These are phyloP conservation scores for Athalia cordata DNA, from an alignment of 2,888 invertebrate genomes.

Conservation along the genomic window DNA sequence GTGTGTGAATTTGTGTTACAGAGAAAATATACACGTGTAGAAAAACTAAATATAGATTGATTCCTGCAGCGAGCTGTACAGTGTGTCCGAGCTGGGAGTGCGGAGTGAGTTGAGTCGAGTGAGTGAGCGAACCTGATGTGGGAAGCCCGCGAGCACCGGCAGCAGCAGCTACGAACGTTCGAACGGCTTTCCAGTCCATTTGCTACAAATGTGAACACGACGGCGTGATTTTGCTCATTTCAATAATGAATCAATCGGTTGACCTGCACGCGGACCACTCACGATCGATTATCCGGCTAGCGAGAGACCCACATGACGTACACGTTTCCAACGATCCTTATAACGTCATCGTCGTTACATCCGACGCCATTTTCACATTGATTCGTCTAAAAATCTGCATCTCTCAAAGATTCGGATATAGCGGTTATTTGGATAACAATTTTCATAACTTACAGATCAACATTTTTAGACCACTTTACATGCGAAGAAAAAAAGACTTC, in stretches of 20 bases:
- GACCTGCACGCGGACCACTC: neutral
- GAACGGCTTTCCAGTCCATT: constrained; percentile 47
- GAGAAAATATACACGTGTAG: neutral
- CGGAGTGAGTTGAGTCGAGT: neutral
- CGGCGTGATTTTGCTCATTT: constrained; percentile 46
- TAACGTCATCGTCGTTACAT: no score
- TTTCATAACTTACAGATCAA: no score
- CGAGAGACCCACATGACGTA: no score
- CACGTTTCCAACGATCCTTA: no score
- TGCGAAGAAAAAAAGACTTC: no score
- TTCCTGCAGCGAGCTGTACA: constrained; percentile 15
- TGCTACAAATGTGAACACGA: constrained; percentile 38
- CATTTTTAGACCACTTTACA: no score
- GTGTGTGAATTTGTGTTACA: neutral
- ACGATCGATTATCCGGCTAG: neutral
- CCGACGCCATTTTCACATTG: no score
- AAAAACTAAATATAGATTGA: constrained; percentile 27
- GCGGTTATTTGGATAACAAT: no score
- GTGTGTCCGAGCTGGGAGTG: neutral
- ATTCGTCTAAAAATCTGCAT: no score
- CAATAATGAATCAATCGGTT: constrained; percentile 45
- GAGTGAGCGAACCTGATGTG: no score
- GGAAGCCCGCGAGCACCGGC: constrained; percentile 7
- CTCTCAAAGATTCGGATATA: no score
- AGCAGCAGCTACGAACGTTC: constrained; percentile 28